phyloP scores from a whole-genome alignment of 2,113 vertebrate genomes.

The Natator depressus region DNA sequence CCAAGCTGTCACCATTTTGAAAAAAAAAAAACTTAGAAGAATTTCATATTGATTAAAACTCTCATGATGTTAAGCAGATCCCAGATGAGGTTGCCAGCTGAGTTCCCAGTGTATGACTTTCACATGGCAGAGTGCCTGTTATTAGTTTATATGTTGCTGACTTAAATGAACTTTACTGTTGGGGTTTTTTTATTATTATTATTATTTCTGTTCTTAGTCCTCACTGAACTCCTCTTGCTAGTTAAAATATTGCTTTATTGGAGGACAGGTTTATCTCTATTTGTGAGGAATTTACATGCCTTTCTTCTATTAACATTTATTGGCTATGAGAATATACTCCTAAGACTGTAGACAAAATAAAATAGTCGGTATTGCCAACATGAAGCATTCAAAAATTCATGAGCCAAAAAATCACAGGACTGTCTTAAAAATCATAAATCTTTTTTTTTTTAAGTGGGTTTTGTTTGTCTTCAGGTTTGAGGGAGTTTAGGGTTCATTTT shows the following conservation, averaged over 20 bases:
- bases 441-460: fast-evolving
- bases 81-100: neutral
- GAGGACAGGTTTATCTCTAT: neutral
- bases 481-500: neutral
- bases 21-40: neutral
- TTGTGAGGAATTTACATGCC: neutral
- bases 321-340: neutral
- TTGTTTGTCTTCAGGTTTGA: neutral
- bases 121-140: neutral
- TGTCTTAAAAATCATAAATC: neutral
- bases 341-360: neutral
- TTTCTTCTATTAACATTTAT: neutral
- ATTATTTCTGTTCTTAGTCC: neutral
- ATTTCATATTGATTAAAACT: neutral
- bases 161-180: neutral
- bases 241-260: neutral
- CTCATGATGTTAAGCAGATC: neutral
- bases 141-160: fast-evolving
- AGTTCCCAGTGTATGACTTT: fast-evolving
- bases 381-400: neutral
- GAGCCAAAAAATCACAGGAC: neutral
- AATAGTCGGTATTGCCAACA: neutral
- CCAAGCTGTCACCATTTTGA: neutral
- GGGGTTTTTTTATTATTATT: neutral
- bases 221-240: neutral